Evolutionary conservation across 2,113 vertebrate genomes (phyloP), one percentile per base, ranked within the genome.

Genomic region (Rallus limicola): DNA sequence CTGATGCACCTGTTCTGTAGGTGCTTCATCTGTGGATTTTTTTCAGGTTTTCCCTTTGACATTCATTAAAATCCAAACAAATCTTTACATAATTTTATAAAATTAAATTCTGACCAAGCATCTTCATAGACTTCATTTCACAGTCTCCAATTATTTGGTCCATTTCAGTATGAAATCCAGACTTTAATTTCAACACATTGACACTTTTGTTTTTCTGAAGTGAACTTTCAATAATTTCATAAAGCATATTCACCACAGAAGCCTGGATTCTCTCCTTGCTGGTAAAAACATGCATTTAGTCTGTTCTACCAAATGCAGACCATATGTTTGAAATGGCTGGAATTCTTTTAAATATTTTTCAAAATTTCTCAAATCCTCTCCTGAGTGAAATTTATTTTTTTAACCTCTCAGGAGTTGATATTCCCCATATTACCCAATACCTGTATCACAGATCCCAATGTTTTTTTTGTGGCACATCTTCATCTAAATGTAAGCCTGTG

Each of bases 401-500:
- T 46, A 33, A 28, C 3, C 2, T 78, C 14, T 48, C 6, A 24
- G 10, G 21, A 8, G 13, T 48, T 70, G 5, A 50, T 70, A 89
- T 87, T 78, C 10, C 31, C 48, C 25, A 31, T 16, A n/a, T 1
- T 50, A 36, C 10, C 67, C 8, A 82, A 55, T 26, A 31, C 1
- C 13, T 48, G 8, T 42, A 25, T 23, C n/a, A 63, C 6, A 3
- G 13, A 86, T 1, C 13, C 14, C 18, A 59, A 2, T 55, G 21
- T 56, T 63, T 34, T 0, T 0, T 0, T 0, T 40, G 15, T 50
- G 8, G 18, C 29, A 75, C 87, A 65, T 1, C 11, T 44, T 50
- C 53, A 16, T 23, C 74, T 84, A 59, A 74, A 55, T 48, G 23
- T 6, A 58, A 21, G 9, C 12, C 11, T 70, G 3, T 24, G 24